Percentiles rank a stretch among this genome's conserved stretches.
These are phyloP conservation scores for Leptothorax acervorum DNA, from an alignment of 2,888 invertebrate genomes.

Conservation along the genomic window DNA sequence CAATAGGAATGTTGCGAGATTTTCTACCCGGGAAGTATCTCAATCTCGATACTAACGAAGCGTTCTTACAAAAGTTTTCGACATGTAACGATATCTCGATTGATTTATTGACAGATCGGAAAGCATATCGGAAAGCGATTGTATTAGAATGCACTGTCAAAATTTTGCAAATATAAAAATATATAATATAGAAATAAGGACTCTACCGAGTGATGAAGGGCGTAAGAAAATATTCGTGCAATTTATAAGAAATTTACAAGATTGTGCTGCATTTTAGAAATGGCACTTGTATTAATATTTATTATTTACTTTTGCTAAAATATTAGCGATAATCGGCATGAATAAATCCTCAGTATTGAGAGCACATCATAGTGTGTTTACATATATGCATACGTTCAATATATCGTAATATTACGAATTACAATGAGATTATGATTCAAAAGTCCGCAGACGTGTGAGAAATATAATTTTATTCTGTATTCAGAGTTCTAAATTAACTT, in stretches of 20 bases:
- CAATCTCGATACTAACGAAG: no score
- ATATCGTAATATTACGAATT: background rate
- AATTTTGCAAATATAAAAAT: background rate
- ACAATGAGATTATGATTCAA: background rate
- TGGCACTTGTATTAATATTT: background rate
- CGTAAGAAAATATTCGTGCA: background rate
- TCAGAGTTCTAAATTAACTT: background rate
- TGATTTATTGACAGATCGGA: background rate
- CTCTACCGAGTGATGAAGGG: background rate
- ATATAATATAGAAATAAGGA: background rate
- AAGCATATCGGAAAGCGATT: background rate
- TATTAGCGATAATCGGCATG: background rate
- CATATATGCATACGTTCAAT: background rate
- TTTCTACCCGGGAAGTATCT: background rate
- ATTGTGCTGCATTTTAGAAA: background rate
- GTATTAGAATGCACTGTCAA: background rate
- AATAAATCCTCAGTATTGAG: background rate
- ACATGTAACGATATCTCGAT: background rate
- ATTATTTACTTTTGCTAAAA: background rate
- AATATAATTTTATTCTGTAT: background rate
- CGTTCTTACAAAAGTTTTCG: background rate
- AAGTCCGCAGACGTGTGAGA: background rate
- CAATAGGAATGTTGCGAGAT: background rate
- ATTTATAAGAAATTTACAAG: constrained; percentile 4
- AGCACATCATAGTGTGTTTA: background rate